Evolutionary conservation across 2,888 invertebrate species (phyloP), one percentile per base, ranked within the genome.

Genomic region (Heteropelma amictum): DNA sequence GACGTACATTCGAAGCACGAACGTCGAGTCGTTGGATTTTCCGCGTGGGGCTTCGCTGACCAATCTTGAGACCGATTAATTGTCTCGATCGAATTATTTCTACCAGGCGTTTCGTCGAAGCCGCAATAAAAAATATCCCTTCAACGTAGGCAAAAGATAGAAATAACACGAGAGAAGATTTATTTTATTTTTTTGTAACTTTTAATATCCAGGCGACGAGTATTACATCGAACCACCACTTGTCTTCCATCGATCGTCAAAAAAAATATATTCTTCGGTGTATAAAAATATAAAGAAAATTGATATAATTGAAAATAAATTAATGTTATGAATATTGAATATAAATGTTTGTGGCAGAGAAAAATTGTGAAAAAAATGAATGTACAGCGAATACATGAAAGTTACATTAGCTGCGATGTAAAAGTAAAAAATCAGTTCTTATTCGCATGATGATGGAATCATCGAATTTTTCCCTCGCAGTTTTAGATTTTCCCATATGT

Each of bases 61-160:
- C 33, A 8, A 47, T 45, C 53, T 28, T 5, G 28, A 51, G 35
- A 51, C 17, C 64, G 69, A 64, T 74, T 60, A 69, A 69, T 69
- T 74, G 58, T 17, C 53, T 19, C 17, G 45, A 60, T 61, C 47
- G 28, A 61, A 60, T 65, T 54, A 51, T 53, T 53, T 8, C 26
- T 30, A 2, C 5, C 23, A 21, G 30, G 17, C 5, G 19, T 35
- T 23, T 19, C 17, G 19, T 19, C 28, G 26, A 47, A 56, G 67
- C 47, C 38, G 23, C 1, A 38, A 47, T 17, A 12, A n/a, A 12
- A 54, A 65, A 65, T 30, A 47, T 45, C 30, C 21, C 30, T 21
- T 5, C 26, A 19, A 3, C 3, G 26, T 5, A 14, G 38, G 12
- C 12, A 38, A 38, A 38, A 38, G 12, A n/a, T 6, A n/a, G 47